Base-by-base conservation (phyloP, 2,888 invertebrate species). In the Argyresthia albistria region DNA sequence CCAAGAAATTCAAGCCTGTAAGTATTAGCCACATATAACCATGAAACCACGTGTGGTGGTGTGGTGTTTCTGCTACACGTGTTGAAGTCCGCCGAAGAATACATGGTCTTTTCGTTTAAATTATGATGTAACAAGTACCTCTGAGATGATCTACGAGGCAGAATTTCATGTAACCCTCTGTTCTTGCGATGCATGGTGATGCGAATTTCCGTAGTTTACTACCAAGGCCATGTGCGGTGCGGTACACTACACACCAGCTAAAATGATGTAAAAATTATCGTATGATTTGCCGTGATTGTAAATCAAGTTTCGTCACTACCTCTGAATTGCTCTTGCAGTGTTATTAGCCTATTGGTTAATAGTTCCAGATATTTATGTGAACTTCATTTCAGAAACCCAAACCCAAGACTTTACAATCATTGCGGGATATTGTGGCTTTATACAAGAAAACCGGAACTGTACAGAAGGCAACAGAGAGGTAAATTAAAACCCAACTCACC, bases 1-100 rank as follows among this genome's bases (percentile, higher is more conserved):
- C 92, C 65, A 90, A 91, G 64, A 93, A 92, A 80, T 90, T 91
- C 1, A 93, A 94, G 71, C 91, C 93, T 81, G 94, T 94, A 89
- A 92, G 93, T 89, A 51, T 57, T 48, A 54, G 46, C 52, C 42
- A 54, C 48, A 53, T 37, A 52, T 59, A 56, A 57, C 54, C 46
- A 56, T 48, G 62, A 60, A 59, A 78, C 80, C 83, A 83, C 83
- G 81, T 84, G 79, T 74, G 69, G 61, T 58, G 14, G 37, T 49
- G n/a, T n/a, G 12, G 45, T 14, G n/a, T 45, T 3, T 15, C 1
- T 39, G 46, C 54, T 66, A 72, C 82, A 80, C 75, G 83, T 83
- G 80, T 66, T 70, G 54, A 43, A 51, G 49, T 47, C 35, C 2
- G 25, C 25, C 25, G 25, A 25, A 25, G n/a, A n/a, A n/a, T n/a